Evolutionary conservation across 1,140 invertebrate genomes (phyloP), one percentile per base, ranked within the genome.

Genomic region (Heliothis virescens): DNA sequence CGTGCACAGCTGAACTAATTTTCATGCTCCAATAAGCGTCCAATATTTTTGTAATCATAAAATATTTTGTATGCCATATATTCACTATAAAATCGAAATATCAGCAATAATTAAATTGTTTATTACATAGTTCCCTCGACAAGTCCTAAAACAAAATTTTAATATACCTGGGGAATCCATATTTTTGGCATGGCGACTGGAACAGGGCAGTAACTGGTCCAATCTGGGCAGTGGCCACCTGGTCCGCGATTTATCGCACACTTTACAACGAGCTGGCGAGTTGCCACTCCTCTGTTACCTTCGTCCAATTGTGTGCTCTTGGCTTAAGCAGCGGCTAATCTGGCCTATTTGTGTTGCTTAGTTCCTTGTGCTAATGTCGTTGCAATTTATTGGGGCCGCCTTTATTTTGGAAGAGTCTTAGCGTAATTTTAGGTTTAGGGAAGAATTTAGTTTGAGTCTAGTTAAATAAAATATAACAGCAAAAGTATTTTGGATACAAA

Each of bases 241-340:
- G 83, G 80, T 75, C 72, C 79, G 60, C 47, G 48, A 84, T 84
- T 84, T 84, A 84, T 79, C 69, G 78, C 16, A 72, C 76, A 82
- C 75, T 84, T 82, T 84, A 84, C 83, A 84, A 77, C 67, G 78
- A 69, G 67, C 79, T 84, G 83, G 83, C 83, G 74, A 73, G 65
- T 67, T 84, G 83, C 83, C 83, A 82, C 74, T 80, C 29, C 63
- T 12, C 53, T 62, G 48, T 18, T 77, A 53, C 74, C 74, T 77
- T 77, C 55, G 52, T 47, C 74, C 60, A 63, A 77, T 62, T 75
- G 73, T 60, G 41, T 63, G 52, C 29, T 65, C 50, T 77, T 55
- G 74, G 74, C 60, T 77, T 63, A 75, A 53, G 74, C 60, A 77
- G 48, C 47, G 18, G 60, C 74, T 67, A 67, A 63, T 77, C 62